These are phyloP conservation scores for Scaptomyza tumidula DNA, from an alignment of 2,888 invertebrate genomes.

Conservation along the genomic window DNA sequence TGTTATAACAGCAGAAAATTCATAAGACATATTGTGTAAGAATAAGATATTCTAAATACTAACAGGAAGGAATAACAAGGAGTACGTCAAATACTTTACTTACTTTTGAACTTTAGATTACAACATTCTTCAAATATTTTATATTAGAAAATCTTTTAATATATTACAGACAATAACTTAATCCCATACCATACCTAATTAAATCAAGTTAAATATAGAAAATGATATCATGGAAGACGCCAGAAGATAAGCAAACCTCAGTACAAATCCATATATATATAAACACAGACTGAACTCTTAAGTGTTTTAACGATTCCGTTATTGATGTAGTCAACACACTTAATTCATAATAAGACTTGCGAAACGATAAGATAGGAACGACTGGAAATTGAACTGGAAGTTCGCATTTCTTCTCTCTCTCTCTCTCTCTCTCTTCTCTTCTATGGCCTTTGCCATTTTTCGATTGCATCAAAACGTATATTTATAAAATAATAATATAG, in stretches of 20 bases:
- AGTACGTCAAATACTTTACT: too few species aligned
- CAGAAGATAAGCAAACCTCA: conserved; percentile 15
- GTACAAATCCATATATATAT: conserved; percentile 10
- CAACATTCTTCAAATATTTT: too few species aligned
- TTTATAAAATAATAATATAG: conserved; percentile 54
- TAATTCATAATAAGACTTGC: conserved; percentile 5
- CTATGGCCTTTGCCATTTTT: conserved; percentile 38
- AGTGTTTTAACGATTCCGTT: conserved; percentile 9
- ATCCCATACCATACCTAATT: not conserved
- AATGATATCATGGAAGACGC: not conserved
- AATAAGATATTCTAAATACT: not conserved
- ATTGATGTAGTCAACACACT: conserved; percentile 23
- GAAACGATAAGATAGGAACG: conserved; percentile 41
- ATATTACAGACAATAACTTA: not conserved
- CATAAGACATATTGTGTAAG: not conserved
- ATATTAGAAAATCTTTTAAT: not conserved
- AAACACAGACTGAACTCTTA: not conserved
- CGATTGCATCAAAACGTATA: conserved; percentile 65
- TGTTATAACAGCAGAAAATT: conserved; percentile 5
- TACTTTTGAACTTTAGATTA: too few species aligned
- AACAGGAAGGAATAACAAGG: too few species aligned
- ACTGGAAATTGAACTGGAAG: not conserved
- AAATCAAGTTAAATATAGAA: not conserved
- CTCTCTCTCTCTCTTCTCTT: not conserved
- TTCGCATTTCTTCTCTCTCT: conserved; percentile 25